Conservation (phyloP, 2,113 vertebrate species). For the Martes martes region DNA sequence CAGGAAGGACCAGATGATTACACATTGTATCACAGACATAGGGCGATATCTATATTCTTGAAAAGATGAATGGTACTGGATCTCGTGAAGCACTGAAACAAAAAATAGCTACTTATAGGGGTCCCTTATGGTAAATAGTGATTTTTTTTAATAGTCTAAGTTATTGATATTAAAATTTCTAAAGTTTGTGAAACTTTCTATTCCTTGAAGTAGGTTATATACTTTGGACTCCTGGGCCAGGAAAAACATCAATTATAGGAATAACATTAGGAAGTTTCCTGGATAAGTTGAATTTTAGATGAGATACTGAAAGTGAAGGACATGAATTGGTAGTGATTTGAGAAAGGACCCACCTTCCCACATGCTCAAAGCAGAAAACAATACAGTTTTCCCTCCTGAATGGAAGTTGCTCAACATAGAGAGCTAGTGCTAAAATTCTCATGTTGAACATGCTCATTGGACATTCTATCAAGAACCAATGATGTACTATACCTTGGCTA, state of each 20-base stretch:
- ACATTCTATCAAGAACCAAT: no score
- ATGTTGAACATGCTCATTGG: neutral
- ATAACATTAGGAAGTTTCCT: neutral
- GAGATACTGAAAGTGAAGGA: neutral
- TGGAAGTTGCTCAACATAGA: neutral
- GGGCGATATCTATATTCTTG: neutral
- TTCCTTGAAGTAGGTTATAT: neutral
- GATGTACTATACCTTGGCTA: no score
- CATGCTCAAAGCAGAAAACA: neutral
- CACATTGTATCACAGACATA: neutral
- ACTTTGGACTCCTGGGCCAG: neutral
- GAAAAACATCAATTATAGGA: neutral
- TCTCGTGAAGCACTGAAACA: neutral
- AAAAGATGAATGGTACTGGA: neutral
- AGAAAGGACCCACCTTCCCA: neutral
- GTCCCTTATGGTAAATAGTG: neutral
- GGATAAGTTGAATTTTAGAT: neutral
- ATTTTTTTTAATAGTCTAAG: neutral
- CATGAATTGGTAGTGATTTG: neutral
- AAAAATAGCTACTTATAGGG: neutral
- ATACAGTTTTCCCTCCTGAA: neutral
- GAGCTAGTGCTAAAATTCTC: neutral
- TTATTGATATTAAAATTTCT: constrained; percentile 12
- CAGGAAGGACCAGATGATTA: neutral
- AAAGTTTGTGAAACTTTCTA: constrained; percentile 2